Conservation (phyloP, 2,113 vertebrate genomes). For the Hystrix brachyura region DNA sequence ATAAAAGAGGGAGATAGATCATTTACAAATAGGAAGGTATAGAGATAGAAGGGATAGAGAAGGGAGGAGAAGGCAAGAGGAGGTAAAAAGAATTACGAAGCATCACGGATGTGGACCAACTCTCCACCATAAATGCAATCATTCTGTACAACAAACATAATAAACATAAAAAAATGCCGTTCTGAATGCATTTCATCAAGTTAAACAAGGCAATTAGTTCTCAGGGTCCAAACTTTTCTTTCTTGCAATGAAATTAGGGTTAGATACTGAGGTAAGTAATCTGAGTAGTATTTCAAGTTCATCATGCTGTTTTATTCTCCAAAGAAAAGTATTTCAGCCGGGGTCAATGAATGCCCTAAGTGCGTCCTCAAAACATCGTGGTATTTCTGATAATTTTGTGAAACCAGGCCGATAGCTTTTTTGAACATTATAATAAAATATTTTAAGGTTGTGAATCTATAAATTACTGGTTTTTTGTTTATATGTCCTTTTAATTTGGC, state of each 20-base stretch:
- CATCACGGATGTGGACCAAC: not conserved
- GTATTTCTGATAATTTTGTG: not conserved
- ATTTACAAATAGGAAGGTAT: not conserved
- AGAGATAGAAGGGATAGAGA: not conserved
- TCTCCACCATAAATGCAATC: not conserved
- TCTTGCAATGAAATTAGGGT: not conserved
- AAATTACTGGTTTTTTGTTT: not conserved
- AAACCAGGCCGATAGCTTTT: not conserved
- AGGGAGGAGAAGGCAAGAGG: not conserved
- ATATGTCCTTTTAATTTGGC: not conserved
- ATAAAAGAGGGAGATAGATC: not conserved
- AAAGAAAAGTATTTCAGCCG: not conserved
- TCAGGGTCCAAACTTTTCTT: not conserved
- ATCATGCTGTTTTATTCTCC: not conserved
- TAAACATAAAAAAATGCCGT: not conserved
- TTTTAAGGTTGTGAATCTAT: not conserved
- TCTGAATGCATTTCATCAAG: not conserved
- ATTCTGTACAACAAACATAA: not conserved
- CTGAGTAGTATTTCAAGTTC: conserved; percentile 5
- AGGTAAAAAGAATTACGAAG: not conserved
- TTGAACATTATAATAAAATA: not conserved
- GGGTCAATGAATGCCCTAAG: not conserved
- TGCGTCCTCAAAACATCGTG: not conserved
- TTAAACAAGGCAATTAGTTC: not conserved
- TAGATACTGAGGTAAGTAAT: not conserved